Evolutionary conservation across 1,140 invertebrate genomes (phyloP).

Genomic region (Halesus radiatus): DNA sequence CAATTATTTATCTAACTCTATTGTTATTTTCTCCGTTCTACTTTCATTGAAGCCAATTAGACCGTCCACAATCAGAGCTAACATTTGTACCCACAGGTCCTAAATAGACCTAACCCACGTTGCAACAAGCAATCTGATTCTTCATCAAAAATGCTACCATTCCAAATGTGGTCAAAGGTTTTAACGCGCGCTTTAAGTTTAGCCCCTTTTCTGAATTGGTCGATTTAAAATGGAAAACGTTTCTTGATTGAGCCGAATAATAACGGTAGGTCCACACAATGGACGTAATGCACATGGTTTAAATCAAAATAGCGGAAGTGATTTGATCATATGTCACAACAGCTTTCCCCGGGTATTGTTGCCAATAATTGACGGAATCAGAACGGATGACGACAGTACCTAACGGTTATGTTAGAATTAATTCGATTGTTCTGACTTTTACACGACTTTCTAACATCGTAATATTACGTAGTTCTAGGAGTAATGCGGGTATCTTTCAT

Average conservation of each 20-base stretch:
- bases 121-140: background rate
- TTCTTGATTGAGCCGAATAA: background rate
- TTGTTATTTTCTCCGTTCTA: constrained; percentile 16
- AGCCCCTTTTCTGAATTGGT: background rate
- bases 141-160: background rate
- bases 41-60: constrained; percentile 8
- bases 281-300: background rate
- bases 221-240: background rate
- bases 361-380: background rate
- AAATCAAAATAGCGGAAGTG: constrained; percentile 20
- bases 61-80: background rate
- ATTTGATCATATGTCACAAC: constrained; percentile 1
- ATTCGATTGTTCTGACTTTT: no score
- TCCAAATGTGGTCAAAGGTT: no score
- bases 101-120: background rate
- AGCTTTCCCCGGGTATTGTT: constrained; percentile 1
- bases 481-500: no score
- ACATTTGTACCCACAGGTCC: background rate
- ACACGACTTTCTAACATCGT: no score
- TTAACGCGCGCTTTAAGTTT: no score
- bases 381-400: background rate
- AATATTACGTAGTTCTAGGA: no score
- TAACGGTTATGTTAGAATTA: no score
- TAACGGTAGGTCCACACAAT: background rate
- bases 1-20: constrained; percentile 6